A percentile compares a stretch with the other conserved stretches of the same genome.
These are phyloP conservation scores for Himalopsyche japonica DNA, from an alignment of 2,888 invertebrate species.

Conservation along the genomic window DNA sequence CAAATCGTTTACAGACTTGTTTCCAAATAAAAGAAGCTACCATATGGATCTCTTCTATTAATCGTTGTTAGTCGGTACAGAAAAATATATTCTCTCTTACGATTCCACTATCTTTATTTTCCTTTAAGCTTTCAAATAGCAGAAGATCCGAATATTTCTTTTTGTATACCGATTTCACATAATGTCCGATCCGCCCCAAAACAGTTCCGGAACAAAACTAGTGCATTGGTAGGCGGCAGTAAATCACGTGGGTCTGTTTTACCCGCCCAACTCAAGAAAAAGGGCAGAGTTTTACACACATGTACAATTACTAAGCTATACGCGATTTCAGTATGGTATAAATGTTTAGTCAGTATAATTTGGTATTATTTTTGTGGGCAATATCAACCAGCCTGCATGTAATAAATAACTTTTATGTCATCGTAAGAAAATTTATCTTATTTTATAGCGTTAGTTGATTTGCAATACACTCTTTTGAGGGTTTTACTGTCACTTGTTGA, in stretches of 20 bases:
- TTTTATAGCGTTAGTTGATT: too few relatives aligned
- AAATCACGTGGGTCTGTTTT: conserved; percentile 13
- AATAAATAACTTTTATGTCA: too few relatives aligned
- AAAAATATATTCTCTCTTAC: too few relatives aligned
- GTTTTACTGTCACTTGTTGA: too few relatives aligned
- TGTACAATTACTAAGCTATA: not conserved
- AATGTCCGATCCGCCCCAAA: conserved; percentile 8
- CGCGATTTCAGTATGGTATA: not conserved
- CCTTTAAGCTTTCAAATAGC: not conserved
- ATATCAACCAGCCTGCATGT: not conserved
- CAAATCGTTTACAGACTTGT: too few relatives aligned
- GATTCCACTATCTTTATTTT: not conserved
- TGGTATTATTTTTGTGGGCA: not conserved
- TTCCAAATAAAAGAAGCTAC: too few relatives aligned
- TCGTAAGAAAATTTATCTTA: too few relatives aligned
- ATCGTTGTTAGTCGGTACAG: too few relatives aligned
- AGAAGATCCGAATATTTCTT: not conserved
- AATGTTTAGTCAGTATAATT: not conserved
- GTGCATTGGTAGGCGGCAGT: conserved; percentile 21
- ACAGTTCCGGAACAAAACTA: not conserved
- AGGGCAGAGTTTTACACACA: not conserved
- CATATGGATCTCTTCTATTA: too few relatives aligned
- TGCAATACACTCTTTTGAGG: too few relatives aligned
- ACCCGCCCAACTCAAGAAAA: not conserved
- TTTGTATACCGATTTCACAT: not conserved